Base-by-base conservation (phyloP, 2,888 invertebrate species). In the Cyclophora punctaria region DNA sequence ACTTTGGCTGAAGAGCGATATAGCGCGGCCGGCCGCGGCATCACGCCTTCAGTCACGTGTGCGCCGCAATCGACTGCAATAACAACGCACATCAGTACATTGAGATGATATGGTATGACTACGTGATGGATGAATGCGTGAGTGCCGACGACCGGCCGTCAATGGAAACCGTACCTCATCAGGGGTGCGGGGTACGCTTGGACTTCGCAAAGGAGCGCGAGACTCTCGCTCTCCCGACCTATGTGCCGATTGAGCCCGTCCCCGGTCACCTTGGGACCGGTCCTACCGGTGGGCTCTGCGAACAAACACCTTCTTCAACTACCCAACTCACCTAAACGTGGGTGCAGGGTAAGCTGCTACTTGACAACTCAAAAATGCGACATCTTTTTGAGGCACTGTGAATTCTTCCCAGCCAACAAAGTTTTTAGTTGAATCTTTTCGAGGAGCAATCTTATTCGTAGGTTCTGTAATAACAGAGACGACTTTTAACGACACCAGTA, bases 141-240 rank as follows among this genome's bases (percentile, higher is more conserved):
- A 80, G 73, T 73, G 75, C 74, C 71, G 67, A 61, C 81, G 78
- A 81, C 80, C 83, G 76, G 72, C 80, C 78, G 68, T 62, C 57
- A 64, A 49, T 49, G 55, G 55, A 63, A 63, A 65, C 66, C 75
- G 85, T 93, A 95, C 95, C 95, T 95, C 90, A 93, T 93, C 47
- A 90, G 80, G 57, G 95, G 94, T 71, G 93, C 91, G 58, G 95
- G 95, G 78, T 91, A 94, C 49, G 93, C 93, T 89, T 95, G 95
- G 59, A 93, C 93, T 67, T 94, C 93, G 78, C 95, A 95, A 66
- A 94, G 90, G 64, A 93, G 90, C 57, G 93, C 91, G 63, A 93
- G 90, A 63, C 85, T 90, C 62, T 83, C 78, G 51, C 64, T 69
- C 53, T 66, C 66, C 58, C 71, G 73, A 66, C 89, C 85, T 69